Percentiles rank a stretch among this genome's conserved stretches.
These are phyloP conservation scores for rabbit (Oryctolagus cuniculus) DNA, from an alignment of 2,113 vertebrate species.

Conservation along the genomic window DNA sequence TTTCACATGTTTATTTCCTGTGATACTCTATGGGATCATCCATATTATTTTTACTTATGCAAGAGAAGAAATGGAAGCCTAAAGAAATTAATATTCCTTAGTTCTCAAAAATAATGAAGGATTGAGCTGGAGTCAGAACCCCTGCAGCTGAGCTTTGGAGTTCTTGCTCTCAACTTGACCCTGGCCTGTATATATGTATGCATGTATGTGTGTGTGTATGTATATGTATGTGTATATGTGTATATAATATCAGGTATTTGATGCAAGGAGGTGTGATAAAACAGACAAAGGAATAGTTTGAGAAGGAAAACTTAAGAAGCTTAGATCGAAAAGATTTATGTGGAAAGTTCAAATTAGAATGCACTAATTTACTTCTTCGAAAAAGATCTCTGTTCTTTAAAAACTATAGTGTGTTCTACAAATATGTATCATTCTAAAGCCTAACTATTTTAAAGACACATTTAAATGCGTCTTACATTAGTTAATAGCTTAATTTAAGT, in stretches of 20 bases:
- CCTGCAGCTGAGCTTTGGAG: background rate
- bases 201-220: background rate
- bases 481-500: constrained; percentile 11
- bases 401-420: constrained; percentile 11
- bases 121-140: background rate
- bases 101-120: constrained; percentile 32
- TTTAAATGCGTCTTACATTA: constrained; percentile 2
- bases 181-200: background rate
- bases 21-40: background rate
- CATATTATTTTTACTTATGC: constrained; percentile 20
- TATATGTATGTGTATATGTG: background rate
- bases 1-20: background rate
- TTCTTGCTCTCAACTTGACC: background rate
- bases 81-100: background rate
- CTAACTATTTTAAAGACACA: constrained; percentile 6
- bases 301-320: constrained; percentile 13
- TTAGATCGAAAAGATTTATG: background rate
- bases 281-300: background rate
- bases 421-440: background rate
- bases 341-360: constrained; percentile 23
- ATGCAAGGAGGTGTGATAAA: background rate
- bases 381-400: constrained; percentile 27
- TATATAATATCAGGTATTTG: background rate
- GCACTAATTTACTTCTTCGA: background rate
- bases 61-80: background rate